phyloP scores from a whole-genome alignment of 92 coral and sea anemone genomes.

The Zoanthus sansibaricus region DNA sequence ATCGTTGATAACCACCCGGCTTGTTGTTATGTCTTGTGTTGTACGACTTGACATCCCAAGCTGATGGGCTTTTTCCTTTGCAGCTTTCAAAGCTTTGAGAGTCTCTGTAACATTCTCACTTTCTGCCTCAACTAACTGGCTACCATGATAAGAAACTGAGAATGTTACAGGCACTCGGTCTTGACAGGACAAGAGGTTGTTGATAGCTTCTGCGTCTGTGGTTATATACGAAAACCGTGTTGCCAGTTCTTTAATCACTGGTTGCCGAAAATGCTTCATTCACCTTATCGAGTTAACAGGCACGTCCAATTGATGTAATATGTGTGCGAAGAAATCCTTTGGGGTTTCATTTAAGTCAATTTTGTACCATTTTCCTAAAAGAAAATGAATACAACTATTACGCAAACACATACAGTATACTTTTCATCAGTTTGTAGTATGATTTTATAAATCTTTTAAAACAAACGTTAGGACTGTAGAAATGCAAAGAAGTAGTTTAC shows the following conservation, averaged over 20 bases:
- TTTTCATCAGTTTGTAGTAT: neutral
- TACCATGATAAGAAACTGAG: conserved; percentile 5
- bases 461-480: neutral
- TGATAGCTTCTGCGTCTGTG: neutral
- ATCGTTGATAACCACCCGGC: neutral
- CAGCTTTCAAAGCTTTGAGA: neutral
- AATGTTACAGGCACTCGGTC: conserved; percentile 1
- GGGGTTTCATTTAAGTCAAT: neutral
- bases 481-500: too few relatives aligned
- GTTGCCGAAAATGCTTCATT: conserved; percentile 4
- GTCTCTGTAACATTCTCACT: neutral
- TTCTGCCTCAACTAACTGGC: conserved; percentile 10
- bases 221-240: neutral
- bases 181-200: neutral
- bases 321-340: conserved; percentile 7
- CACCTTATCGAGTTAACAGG: neutral
- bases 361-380: conserved; percentile 19
- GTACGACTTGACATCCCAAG: neutral
- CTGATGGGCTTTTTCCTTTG: neutral
- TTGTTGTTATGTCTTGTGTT: neutral
- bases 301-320: neutral
- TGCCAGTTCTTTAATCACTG: neutral
- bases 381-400: neutral
- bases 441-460: neutral
- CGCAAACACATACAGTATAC: neutral